phyloP scores from a whole-genome alignment of 2,797 vertebrate species.

The Scolopax bukidnonensis region DNA sequence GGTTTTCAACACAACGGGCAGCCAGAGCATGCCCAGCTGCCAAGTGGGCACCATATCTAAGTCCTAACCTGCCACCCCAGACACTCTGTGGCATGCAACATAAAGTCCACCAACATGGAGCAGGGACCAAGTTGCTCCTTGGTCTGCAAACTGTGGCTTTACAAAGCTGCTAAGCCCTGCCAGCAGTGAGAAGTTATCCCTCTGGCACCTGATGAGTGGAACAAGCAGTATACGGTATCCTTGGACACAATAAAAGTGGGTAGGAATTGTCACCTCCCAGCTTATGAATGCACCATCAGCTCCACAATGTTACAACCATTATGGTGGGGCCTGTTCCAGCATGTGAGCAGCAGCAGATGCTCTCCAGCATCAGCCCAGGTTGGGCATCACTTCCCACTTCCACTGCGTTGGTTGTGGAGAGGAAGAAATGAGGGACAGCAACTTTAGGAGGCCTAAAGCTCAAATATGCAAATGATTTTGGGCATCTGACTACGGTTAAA shows the following conservation, averaged over 20 bases:
- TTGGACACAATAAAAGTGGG: background rate
- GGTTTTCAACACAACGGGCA: background rate
- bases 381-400: background rate
- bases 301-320: background rate
- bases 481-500: background rate
- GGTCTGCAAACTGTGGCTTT: background rate
- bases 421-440: fast-evolving
- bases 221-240: background rate
- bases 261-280: background rate
- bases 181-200: fast-evolving
- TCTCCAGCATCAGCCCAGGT: background rate
- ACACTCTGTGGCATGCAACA: fast-evolving
- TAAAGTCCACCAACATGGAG: fast-evolving
- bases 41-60: background rate
- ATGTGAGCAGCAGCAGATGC: background rate
- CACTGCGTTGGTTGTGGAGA: fast-evolving
- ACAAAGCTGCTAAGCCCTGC: background rate
- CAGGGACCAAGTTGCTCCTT: fast-evolving
- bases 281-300: background rate
- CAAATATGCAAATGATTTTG: background rate
- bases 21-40: background rate
- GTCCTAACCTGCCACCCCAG: background rate
- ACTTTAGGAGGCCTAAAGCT: background rate
- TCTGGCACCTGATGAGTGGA: background rate
- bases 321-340: background rate